Percentiles rank a stretch among this genome's conserved stretches.
Evolutionary conservation across 2,113 vertebrate species (phyloP).

Genomic region (Electrona antarctica): DNA sequence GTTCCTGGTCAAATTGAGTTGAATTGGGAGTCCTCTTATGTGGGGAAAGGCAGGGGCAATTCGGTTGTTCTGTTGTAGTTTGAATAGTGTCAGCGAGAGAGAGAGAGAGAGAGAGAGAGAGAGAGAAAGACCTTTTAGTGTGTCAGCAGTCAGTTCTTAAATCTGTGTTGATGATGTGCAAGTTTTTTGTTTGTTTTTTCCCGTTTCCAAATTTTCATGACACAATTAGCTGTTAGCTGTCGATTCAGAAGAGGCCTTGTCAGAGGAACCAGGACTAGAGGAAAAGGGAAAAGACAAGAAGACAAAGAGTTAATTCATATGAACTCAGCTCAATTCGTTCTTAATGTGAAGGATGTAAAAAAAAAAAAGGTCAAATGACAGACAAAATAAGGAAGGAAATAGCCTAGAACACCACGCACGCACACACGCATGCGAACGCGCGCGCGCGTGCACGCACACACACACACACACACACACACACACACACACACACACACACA

Average conservation of each 20-base stretch:
- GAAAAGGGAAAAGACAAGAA: conserved; percentile 31
- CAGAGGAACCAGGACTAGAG: conserved; percentile 94
- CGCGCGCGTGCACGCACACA: too few relatives aligned
- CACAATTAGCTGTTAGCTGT: conserved; percentile 70
- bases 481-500: neutral
- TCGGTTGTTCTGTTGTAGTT: conserved; percentile 69
- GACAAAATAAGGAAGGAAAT: neutral
- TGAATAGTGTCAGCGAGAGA: conserved; percentile 67
- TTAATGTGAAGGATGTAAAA: too few relatives aligned
- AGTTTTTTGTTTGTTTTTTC: conserved; percentile 45
- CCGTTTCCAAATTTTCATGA: conserved; percentile 69
- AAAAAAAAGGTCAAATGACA: neutral
- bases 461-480: too few relatives aligned
- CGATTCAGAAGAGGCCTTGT: conserved; percentile 83
- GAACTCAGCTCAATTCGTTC: neutral
- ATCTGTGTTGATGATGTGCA: conserved; percentile 52
- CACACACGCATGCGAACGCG: too few relatives aligned
- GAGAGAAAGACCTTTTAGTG: conserved; percentile 69
- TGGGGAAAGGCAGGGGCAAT: conserved; percentile 15
- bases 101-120: conserved; percentile 65
- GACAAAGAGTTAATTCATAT: neutral
- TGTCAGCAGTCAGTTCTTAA: conserved; percentile 72
- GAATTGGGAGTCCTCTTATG: conserved; percentile 53
- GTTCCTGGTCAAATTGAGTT: conserved; percentile 55
- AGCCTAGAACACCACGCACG: too few relatives aligned